A percentile compares a stretch with the other conserved stretches of the same genome.
phyloP scores from a whole-genome alignment of 2,113 vertebrate species.

The Talpa occidentalis region DNA sequence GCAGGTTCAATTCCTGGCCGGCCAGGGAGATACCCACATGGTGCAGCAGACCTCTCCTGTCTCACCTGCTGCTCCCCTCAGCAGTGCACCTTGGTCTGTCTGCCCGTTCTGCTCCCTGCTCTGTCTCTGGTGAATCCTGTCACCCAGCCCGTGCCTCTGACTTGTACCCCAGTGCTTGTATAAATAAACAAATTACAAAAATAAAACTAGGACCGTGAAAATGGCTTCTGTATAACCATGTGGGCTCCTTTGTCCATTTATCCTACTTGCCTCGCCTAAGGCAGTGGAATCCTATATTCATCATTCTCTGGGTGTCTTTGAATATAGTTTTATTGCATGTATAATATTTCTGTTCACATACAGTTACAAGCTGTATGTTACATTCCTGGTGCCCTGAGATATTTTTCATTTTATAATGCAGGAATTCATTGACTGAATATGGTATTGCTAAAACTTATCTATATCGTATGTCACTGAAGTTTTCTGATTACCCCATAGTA shows the following conservation, averaged over 20 bases:
- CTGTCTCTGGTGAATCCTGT: too few species aligned
- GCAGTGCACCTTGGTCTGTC: too few species aligned
- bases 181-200: too few species aligned
- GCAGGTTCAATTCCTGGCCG: too few species aligned
- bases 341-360: background rate
- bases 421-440: background rate
- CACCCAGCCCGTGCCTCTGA: too few species aligned
- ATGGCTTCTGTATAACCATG: background rate
- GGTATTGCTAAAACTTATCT: background rate
- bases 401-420: background rate
- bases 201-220: background rate
- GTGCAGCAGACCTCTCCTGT: too few species aligned
- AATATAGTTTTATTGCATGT: background rate
- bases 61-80: too few species aligned
- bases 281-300: background rate
- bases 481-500: background rate
- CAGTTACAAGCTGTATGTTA: background rate
- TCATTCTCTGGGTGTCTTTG: background rate
- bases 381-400: background rate
- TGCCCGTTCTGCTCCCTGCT: too few species aligned
- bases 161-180: too few species aligned
- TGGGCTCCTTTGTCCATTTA: background rate
- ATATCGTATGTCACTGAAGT: background rate
- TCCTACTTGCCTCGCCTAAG: background rate
- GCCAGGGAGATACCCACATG: too few species aligned